These are phyloP conservation scores for Rhagologus leucostigma DNA, from an alignment of 2,113 vertebrate genomes.

Conservation along the genomic window DNA sequence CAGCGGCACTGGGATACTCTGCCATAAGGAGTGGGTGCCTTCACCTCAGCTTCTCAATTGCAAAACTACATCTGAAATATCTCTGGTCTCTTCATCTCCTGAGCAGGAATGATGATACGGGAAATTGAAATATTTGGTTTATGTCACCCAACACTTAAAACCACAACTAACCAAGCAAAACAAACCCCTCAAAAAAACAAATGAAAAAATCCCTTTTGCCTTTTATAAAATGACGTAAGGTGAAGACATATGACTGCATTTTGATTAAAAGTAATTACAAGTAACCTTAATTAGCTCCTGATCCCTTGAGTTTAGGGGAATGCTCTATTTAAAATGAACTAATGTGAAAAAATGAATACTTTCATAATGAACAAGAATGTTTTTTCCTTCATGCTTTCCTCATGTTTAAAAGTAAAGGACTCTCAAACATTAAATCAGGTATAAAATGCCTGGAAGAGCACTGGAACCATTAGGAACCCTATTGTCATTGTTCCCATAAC, in stretches of 20 bases:
- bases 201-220: background rate
- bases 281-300: constrained; percentile 14
- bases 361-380: background rate
- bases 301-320: background rate
- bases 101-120: background rate
- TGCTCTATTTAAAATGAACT: background rate
- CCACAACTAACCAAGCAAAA: background rate
- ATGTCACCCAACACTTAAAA: background rate
- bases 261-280: constrained; percentile 8
- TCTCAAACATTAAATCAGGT: background rate
- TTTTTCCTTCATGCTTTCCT: background rate
- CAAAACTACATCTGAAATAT: background rate
- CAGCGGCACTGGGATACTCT: background rate
- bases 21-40: background rate
- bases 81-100: background rate
- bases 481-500: background rate
- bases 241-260: background rate
- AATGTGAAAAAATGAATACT: background rate
- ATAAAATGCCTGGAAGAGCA: background rate
- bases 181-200: background rate
- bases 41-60: background rate
- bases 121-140: background rate
- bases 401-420: background rate
- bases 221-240: background rate
- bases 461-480: background rate